A percentile compares a stretch with the other conserved stretches of the same genome.
phyloP scores from a whole-genome alignment of 1,140 invertebrate genomes.

The Macrotrachela quadricornifera region DNA sequence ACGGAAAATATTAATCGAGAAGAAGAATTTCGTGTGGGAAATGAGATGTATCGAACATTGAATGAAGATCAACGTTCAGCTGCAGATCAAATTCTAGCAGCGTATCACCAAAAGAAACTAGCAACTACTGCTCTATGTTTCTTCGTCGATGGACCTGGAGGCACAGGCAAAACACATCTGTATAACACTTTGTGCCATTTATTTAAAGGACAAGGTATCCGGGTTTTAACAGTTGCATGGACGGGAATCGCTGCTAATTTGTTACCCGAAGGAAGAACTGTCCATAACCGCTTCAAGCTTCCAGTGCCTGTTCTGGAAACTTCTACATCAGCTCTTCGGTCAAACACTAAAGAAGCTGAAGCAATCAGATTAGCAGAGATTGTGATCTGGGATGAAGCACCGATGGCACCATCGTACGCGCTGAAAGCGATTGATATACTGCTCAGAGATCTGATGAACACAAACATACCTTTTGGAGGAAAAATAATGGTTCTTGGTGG shows the following conservation, averaged over 20 bases:
- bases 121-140: too few relatives aligned
- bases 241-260: neutral
- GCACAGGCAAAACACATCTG: too few relatives aligned
- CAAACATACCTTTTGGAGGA: slow-evolving; percentile 9
- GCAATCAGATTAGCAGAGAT: slow-evolving; percentile 1
- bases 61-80: too few relatives aligned
- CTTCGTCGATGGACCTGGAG: too few relatives aligned
- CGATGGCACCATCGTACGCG: slow-evolving; percentile 9
- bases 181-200: too few relatives aligned
- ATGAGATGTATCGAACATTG: too few relatives aligned
- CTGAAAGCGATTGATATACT: slow-evolving; percentile 5
- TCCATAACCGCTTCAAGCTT: neutral
- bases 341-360: neutral
- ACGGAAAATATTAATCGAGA: too few relatives aligned
- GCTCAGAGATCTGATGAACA: slow-evolving; percentile 1
- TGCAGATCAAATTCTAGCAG: too few relatives aligned
- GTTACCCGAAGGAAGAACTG: neutral
- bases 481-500: slow-evolving; percentile 9
- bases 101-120: too few relatives aligned
- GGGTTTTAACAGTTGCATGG: neutral
- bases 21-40: too few relatives aligned
- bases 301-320: neutral
- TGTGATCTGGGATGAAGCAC: slow-evolving; percentile 12
- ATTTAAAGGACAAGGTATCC: too few relatives aligned
- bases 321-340: neutral